Evolutionary conservation across 2,113 vertebrate genomes (phyloP).

Genomic region (Brachyhypopomus gauderio): DNA sequence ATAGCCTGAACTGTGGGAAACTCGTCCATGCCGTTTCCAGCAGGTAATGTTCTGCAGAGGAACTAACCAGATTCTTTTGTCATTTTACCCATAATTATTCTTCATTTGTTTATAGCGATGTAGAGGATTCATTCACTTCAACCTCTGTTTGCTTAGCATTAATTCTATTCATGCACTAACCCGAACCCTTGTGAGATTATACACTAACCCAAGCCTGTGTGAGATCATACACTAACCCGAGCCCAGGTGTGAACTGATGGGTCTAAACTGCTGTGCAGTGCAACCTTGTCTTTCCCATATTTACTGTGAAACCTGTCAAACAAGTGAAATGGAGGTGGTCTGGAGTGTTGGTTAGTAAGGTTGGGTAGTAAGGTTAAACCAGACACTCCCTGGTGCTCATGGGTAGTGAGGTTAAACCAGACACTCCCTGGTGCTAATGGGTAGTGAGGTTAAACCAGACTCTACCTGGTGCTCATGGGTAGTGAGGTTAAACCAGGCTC

Average conservation of each 20-base stretch:
- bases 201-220: not conserved
- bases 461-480: no score
- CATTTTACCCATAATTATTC: not conserved
- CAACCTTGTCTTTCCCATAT: conserved; percentile 31
- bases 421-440: no score
- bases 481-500: no score
- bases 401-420: no score
- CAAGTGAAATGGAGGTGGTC: no score
- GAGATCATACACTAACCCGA: no score
- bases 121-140: conserved; percentile 27
- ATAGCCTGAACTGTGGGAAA: conserved; percentile 64
- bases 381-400: no score
- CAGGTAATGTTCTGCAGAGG: conserved; percentile 60
- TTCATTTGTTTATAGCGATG: conserved; percentile 10
- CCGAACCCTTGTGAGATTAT: not conserved
- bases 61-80: conserved; percentile 24
- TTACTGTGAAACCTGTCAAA: conserved; percentile 19
- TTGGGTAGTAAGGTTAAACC: no score
- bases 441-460: no score
- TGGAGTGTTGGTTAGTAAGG: no score
- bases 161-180: conserved; percentile 44
- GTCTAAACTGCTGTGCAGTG: conserved; percentile 36
- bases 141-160: conserved; percentile 43
- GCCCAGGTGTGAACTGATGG: conserved; percentile 2
- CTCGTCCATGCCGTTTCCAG: conserved; percentile 63